phyloP scores from a whole-genome alignment of 2,888 invertebrate species.

The Hartigia nigra region DNA sequence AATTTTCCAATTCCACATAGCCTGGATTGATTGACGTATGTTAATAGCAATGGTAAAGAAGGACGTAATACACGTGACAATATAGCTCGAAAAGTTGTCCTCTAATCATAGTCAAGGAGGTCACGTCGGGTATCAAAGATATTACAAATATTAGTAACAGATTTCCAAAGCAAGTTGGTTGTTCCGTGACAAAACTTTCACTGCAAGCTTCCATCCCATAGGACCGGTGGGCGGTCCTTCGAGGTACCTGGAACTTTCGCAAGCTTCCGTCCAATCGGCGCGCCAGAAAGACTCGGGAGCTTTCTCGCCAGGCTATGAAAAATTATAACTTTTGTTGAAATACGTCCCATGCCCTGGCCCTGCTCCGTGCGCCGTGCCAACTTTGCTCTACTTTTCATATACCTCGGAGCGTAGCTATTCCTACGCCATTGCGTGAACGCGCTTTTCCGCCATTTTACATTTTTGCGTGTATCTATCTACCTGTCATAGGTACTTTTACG shows the following conservation, averaged over 20 bases:
- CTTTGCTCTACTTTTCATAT: constrained; percentile 40
- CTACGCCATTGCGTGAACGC: neutral
- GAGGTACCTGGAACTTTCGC: constrained; percentile 59
- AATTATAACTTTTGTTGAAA: constrained; percentile 48
- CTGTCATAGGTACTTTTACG: neutral
- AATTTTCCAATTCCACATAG: neutral
- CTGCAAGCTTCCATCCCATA: constrained; percentile 24
- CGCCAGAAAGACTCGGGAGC: neutral
- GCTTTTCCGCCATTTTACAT: neutral
- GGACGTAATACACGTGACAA: neutral
- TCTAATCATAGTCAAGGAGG: neutral
- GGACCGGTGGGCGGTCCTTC: constrained; percentile 54
- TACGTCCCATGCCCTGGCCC: constrained; percentile 25
- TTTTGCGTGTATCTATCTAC: neutral
- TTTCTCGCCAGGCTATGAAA: constrained; percentile 29
- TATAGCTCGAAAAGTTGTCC: neutral
- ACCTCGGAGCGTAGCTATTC: neutral
- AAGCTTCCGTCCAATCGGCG: constrained; percentile 56
- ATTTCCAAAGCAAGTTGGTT: neutral
- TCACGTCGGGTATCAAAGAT: neutral
- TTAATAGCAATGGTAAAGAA: neutral
- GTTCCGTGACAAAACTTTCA: constrained; percentile 53
- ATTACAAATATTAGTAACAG: neutral
- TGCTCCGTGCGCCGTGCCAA: constrained; percentile 36
- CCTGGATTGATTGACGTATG: neutral